Conservation (phyloP, 2,113 vertebrate species). For the Antechinus stuartii region DNA sequence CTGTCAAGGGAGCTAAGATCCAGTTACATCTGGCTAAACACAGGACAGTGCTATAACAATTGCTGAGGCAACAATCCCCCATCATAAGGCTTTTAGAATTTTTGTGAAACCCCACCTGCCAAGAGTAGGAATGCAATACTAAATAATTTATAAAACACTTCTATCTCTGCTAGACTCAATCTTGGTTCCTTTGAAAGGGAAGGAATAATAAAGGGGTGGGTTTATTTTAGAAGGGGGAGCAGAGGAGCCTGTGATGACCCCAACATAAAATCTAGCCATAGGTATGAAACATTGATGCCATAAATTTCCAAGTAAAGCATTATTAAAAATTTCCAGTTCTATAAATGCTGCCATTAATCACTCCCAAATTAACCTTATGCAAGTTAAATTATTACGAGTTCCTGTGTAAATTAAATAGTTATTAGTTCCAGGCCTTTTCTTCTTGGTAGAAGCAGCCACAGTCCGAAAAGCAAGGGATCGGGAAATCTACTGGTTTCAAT, state of each 20-base stretch:
- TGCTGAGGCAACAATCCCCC: conserved; percentile 64
- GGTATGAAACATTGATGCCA: conserved; percentile 63
- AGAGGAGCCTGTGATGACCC: conserved; percentile 20
- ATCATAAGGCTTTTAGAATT: conserved; percentile 57
- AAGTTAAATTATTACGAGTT: conserved; percentile 81
- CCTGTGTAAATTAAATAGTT: conserved; percentile 84
- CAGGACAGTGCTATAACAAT: conserved; percentile 61
- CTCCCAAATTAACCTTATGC: conserved; percentile 82
- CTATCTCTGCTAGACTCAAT: conserved; percentile 52
- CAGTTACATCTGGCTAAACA: conserved; percentile 66
- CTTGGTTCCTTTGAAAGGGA: conserved; percentile 47
- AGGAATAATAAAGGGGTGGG: background rate
- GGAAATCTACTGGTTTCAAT: conserved; percentile 72
- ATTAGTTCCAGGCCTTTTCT: conserved; percentile 82
- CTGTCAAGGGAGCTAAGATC: conserved; percentile 62
- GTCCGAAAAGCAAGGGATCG: conserved; percentile 39
- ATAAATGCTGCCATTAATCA: conserved; percentile 84
- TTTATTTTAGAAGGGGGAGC: background rate
- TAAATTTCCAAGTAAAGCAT: conserved; percentile 76
- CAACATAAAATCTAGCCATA: conserved; percentile 49
- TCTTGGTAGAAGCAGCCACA: conserved; percentile 58
- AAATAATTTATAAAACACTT: conserved; percentile 69
- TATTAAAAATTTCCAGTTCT: conserved; percentile 81
- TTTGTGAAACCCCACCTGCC: conserved; percentile 36
- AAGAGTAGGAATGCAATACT: conserved; percentile 54